Conservation (phyloP, 2,113 vertebrate species). For the Centropus unirufus region DNA sequence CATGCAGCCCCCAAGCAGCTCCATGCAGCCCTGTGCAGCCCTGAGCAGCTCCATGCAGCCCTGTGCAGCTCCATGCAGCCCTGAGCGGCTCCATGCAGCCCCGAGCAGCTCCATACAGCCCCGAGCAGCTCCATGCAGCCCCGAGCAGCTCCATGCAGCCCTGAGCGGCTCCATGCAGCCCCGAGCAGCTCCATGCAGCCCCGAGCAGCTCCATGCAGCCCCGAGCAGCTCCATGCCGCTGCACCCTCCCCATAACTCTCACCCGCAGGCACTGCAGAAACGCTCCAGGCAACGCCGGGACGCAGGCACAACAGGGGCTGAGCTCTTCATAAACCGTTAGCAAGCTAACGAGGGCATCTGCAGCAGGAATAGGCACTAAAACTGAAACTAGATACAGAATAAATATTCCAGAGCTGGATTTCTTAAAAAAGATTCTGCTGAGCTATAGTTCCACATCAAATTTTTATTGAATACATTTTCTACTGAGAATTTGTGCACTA, state of each 20-base stretch:
- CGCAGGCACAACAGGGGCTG: background rate
- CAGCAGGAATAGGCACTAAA: constrained; percentile 51
- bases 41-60: too few species aligned
- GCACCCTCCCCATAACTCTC: background rate
- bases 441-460: constrained; percentile 77
- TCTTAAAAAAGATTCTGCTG: constrained; percentile 75
- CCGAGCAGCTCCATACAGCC: too few species aligned
- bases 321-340: background rate
- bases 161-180: too few species aligned
- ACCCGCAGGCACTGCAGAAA: background rate
- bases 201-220: background rate
- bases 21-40: too few species aligned
- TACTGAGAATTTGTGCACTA: constrained; percentile 75
- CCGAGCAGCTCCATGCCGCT: background rate
- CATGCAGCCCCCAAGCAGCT: too few species aligned
- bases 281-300: accelerated
- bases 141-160: too few species aligned
- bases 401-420: constrained; percentile 73
- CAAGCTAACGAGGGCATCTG: constrained; percentile 55
- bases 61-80: too few species aligned
- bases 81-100: too few species aligned
- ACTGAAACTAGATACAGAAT: constrained; percentile 55
- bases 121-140: too few species aligned
- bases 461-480: constrained; percentile 81
- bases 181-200: too few species aligned